Conservation (phyloP, 2,888 invertebrate genomes). For the Bugulina stolonifera region DNA sequence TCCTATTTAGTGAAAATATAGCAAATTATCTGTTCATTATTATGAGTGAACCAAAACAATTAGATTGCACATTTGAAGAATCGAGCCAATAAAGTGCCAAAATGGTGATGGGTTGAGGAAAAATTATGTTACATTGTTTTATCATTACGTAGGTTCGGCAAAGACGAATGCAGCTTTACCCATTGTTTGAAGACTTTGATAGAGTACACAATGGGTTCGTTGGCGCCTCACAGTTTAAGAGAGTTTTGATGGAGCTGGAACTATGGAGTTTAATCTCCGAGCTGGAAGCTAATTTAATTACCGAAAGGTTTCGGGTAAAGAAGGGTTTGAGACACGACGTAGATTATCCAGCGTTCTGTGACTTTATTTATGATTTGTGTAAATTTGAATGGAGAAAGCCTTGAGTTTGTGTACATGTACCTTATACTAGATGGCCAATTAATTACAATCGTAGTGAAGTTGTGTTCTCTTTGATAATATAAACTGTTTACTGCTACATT, state of each 20-base stretch:
- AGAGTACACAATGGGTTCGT: conserved; percentile 51
- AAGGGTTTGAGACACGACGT: conserved; percentile 46
- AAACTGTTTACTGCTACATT: too few relatives aligned
- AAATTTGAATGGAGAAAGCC: conserved; percentile 45
- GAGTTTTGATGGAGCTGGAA: conserved; percentile 49
- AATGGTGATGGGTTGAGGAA: too few relatives aligned
- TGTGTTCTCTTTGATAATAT: too few relatives aligned
- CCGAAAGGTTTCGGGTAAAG: conserved; percentile 46
- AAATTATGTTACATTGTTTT: too few relatives aligned
- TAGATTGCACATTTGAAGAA: too few relatives aligned
- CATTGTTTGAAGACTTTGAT: conserved; percentile 53
- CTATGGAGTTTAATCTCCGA: conserved; percentile 46
- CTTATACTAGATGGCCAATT: too few relatives aligned
- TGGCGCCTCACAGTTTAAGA: conserved; percentile 49
- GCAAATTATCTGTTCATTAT: too few relatives aligned
- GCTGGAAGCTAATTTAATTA: conserved; percentile 44
- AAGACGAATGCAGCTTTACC: conserved; percentile 50
- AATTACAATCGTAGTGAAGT: too few relatives aligned
- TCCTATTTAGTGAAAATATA: too few relatives aligned
- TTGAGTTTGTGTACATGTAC: conserved; percentile 29
- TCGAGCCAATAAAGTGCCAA: too few relatives aligned
- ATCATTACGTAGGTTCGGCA: conserved; percentile 47
- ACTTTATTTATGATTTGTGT: conserved; percentile 43
- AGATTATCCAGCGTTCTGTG: conserved; percentile 49
- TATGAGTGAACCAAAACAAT: too few relatives aligned